These are phyloP conservation scores for Tiliqua scincoides DNA, from an alignment of 2,113 vertebrate genomes.

Conservation along the genomic window DNA sequence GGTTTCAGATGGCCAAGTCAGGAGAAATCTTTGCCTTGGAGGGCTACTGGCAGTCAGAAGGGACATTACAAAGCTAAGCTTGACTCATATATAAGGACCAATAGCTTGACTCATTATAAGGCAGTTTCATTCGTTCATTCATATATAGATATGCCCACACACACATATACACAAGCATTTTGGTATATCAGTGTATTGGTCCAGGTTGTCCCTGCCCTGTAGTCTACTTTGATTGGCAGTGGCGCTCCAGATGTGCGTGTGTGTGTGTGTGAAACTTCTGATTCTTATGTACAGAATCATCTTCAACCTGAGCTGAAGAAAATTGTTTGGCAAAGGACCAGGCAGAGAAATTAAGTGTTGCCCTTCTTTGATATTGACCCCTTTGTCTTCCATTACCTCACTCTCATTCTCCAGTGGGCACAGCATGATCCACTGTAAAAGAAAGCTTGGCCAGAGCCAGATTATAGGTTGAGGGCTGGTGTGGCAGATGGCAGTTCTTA, in stretches of 20 bases:
- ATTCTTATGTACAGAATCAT: neutral
- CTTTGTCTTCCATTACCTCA: slow-evolving; percentile 15
- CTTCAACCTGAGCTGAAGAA: neutral
- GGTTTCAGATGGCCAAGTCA: neutral
- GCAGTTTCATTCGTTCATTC: neutral
- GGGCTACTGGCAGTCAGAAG: neutral
- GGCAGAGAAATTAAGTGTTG: neutral
- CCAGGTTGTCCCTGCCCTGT: too few species aligned
- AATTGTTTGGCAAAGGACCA: neutral
- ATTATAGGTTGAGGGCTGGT: slow-evolving; percentile 4
- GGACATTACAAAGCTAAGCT: neutral
- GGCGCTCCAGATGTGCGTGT: too few species aligned
- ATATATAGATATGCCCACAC: neutral
- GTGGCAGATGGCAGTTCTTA: slow-evolving; percentile 71
- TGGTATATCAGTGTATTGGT: too few species aligned
- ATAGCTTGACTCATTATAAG: neutral
- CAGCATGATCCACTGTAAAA: slow-evolving; percentile 34
- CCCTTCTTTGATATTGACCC: neutral
- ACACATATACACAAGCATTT: too few species aligned
- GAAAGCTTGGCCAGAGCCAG: neutral
- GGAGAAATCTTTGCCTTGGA: neutral
- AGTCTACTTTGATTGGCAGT: too few species aligned
- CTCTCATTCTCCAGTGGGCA: slow-evolving; percentile 48
- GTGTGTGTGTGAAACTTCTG: too few species aligned
- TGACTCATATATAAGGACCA: too few species aligned